Evolutionary conservation across 2,888 invertebrate species (phyloP), one percentile per base, ranked within the genome.

Genomic region (Sphinx pinastri): DNA sequence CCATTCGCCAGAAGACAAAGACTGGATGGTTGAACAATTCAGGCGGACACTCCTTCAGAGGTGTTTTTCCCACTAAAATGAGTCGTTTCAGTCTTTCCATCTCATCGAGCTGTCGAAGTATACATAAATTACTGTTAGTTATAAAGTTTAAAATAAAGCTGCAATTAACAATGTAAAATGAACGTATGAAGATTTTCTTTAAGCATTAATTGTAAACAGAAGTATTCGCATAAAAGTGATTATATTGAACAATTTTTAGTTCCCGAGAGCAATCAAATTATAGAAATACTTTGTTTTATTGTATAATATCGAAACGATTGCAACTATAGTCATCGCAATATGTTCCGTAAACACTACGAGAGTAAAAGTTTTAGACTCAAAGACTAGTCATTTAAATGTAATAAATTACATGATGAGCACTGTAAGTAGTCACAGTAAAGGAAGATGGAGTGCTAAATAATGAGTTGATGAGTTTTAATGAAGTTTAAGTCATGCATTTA

Each of bases 71-170:
- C 66, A 95, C 95, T 45, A 97, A 90, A 71, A 96, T 96, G 74
- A 97, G 90, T 74, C 95, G 94, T 83, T 96, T 96, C 74, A 96
- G 95, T 70, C 96, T 91, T 84, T 96, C 96, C 91, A 96, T 94
- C 87, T 96, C 96, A 79, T 95, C 95, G 79, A 93, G 91, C 95
- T 95, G 85, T 68, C 73, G 79, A 76, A 60, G 38, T 16, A 38
- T 38, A 38, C 4, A 38, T 55, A 13, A 38, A 45, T 52, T 45
- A 45, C n/a, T 45, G 16, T 45, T 19, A n/a, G 45, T 16, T 57
- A 11, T 11, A 25, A 57, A 31, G 13, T 6, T 16, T 16, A n/a
- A 55, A 16, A 8, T 11, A 5, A 12, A 2, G 12, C 0, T 38
- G 38, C 6, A 38, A 2, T 38, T 38, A 38, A 6, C 38, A 38